phyloP scores from a whole-genome alignment of 2,888 invertebrate species.

The Gari tellinella region DNA sequence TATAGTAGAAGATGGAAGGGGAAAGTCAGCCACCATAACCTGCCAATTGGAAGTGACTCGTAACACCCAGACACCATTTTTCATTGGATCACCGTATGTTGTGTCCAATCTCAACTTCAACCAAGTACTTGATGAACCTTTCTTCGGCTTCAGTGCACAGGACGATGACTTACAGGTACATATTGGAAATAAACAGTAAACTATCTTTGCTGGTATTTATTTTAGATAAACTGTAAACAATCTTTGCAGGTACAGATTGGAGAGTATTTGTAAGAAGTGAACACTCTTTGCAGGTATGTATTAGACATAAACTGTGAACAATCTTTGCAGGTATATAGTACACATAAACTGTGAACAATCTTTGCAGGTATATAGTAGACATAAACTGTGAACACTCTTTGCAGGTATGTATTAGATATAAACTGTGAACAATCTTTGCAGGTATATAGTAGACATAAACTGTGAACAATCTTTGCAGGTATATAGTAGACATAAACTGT shows the following conservation, averaged over 20 bases:
- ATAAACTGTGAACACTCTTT: no score
- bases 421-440: no score
- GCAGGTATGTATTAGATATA: no score
- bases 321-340: no score
- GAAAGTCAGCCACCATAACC: conserved; percentile 52
- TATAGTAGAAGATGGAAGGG: conserved; percentile 71
- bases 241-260: no score
- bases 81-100: conserved; percentile 56
- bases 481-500: no score
- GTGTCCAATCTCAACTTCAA: conserved; percentile 56
- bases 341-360: no score
- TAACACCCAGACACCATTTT: conserved; percentile 64
- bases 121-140: conserved; percentile 48
- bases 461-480: no score
- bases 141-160: conserved; percentile 55
- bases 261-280: no score
- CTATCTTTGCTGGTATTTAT: no score
- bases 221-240: no score
- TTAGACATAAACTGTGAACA: neutral
- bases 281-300: no score
- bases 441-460: neutral
- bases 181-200: neutral
- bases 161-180: conserved; percentile 51
- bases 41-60: conserved; percentile 69
- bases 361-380: neutral